A percentile compares a stretch with the other conserved stretches of the same genome.
Evolutionary conservation across 2,113 vertebrate species (phyloP).

Genomic region (Tiliqua scincoides): DNA sequence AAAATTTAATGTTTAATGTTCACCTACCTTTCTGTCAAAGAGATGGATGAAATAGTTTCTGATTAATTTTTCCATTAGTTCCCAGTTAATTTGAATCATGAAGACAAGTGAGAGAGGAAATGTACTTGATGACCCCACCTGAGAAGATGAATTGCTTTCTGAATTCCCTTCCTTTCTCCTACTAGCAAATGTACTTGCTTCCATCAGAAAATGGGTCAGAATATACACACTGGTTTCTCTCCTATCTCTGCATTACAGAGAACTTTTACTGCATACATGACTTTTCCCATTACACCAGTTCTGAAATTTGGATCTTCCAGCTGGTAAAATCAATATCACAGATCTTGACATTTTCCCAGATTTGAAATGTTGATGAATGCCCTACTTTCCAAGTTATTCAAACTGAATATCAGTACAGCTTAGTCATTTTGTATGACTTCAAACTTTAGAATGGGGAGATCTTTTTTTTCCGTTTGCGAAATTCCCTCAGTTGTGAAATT

Average conservation of each 20-base stretch:
- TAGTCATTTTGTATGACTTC: not conserved
- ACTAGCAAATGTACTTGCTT: conserved; percentile 47
- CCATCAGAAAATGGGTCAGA: conserved; percentile 57
- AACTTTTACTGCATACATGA: not conserved
- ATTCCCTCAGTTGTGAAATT: too few relatives aligned
- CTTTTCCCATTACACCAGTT: not conserved
- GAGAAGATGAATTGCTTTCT: conserved; percentile 30
- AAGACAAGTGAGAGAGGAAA: conserved; percentile 43
- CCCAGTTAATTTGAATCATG: conserved; percentile 62
- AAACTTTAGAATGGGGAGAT: too few relatives aligned
- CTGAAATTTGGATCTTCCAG: not conserved
- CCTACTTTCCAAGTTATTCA: not conserved
- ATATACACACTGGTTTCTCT: conserved; percentile 19
- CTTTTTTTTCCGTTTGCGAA: too few relatives aligned
- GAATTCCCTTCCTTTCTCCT: not conserved
- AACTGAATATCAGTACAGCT: not conserved
- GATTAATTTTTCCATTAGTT: conserved; percentile 71
- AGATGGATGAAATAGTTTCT: conserved; percentile 57
- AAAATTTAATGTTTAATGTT: conserved; percentile 68
- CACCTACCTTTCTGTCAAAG: conserved; percentile 67
- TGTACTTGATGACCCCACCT: conserved; percentile 15
- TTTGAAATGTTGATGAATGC: not conserved
- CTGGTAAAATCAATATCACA: not conserved
- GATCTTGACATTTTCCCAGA: not conserved
- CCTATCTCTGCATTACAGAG: conserved; percentile 38